These are phyloP conservation scores for Nasonia oneida DNA, from an alignment of 2,888 invertebrate species.

Conservation along the genomic window DNA sequence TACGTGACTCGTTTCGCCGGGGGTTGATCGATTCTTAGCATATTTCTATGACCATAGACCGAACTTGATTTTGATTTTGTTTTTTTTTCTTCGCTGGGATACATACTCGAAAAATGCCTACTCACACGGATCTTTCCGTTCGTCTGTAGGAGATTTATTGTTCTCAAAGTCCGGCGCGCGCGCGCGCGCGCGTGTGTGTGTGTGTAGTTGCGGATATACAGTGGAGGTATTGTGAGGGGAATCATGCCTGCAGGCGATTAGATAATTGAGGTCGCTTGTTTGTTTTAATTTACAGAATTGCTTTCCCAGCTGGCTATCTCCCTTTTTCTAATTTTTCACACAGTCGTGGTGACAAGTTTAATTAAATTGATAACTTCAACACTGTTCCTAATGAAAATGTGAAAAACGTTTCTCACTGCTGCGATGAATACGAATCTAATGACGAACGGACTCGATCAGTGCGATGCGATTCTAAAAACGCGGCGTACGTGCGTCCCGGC, in stretches of 20 bases:
- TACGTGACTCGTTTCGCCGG: background rate
- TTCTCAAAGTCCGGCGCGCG: background rate
- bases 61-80: background rate
- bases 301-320: background rate
- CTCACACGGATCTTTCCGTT: background rate
- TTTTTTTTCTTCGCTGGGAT: background rate
- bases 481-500: background rate
- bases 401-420: too few species aligned
- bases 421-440: background rate
- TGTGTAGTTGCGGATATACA: background rate
- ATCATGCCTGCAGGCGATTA: background rate
- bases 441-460: background rate
- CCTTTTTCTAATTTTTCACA: too few species aligned
- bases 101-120: background rate
- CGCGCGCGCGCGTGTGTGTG: too few species aligned
- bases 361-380: background rate
- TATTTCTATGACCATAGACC: background rate
- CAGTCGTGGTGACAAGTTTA: background rate
- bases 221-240: background rate
- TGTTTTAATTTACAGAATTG: background rate
- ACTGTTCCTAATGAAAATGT: background rate
- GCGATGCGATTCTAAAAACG: background rate
- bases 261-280: background rate
- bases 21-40: background rate
- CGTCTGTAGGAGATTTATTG: background rate